Conservation (phyloP, 2,888 invertebrate genomes). For the Orchesellides sinensis region DNA sequence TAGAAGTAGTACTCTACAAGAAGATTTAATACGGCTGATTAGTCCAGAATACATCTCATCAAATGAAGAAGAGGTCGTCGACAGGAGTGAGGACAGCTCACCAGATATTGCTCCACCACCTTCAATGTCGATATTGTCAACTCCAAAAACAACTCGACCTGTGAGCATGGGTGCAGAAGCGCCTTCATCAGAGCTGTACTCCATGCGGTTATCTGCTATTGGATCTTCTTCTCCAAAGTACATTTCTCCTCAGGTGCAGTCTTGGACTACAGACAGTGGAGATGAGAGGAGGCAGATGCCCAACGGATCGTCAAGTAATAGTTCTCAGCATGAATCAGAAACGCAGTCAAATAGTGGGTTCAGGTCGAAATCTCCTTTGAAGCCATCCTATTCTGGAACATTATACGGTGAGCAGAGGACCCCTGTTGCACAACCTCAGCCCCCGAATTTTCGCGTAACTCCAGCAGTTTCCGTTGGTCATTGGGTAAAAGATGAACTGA, state of each 20-base stretch:
- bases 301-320: too few species aligned
- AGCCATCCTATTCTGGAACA: constrained; percentile 25
- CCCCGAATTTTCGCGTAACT: constrained; percentile 37
- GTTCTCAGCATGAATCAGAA: background rate
- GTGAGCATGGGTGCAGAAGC: constrained; percentile 62
- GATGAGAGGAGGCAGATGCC: background rate
- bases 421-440: background rate
- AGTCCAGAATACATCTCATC: constrained; percentile 84
- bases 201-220: constrained; percentile 52
- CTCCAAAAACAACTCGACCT: constrained; percentile 36
- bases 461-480: constrained; percentile 49
- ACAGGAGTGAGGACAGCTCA: constrained; percentile 23
- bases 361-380: constrained; percentile 50
- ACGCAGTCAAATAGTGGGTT: constrained; percentile 18
- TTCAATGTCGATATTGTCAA: background rate
- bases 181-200: constrained; percentile 53
- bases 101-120: constrained; percentile 25
- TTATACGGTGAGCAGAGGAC: constrained; percentile 50
- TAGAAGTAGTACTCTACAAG: constrained; percentile 85
- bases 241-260: constrained; percentile 42
- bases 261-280: constrained; percentile 45
- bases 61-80: constrained; percentile 35
- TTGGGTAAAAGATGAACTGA: constrained; percentile 59
- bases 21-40: constrained; percentile 91
- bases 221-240: constrained; percentile 54